Base-by-base conservation (phyloP, 2,113 vertebrate genomes). In the Nothoprocta pentlandii region DNA sequence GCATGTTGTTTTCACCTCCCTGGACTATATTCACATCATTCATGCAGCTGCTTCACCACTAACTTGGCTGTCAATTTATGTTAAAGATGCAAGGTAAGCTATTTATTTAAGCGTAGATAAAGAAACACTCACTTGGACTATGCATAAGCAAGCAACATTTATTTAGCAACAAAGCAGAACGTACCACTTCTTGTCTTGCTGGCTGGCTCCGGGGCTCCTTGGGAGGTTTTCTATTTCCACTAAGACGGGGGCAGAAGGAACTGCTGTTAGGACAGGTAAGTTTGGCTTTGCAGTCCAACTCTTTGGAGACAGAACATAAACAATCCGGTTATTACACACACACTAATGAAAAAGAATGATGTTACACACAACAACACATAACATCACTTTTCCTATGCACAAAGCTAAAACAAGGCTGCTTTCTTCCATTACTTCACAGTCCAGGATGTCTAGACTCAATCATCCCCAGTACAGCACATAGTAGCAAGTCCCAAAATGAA, bases 181-280 rank as follows among this genome's bases (percentile, higher is more conserved):
- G 13, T 97, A 99, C 99, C 99, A 98, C 96, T 98, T 98, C 90
- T 98, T 99, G 89, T 98, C 98, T 23, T 97, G 97, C 56, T 98
- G 98, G 82, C 95, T 96, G 79, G 94, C 95, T 76, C 98, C 98
- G 20, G 99, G 98, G 94, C 98, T 99, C 81, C 97, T 97, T 68
- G 98, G 98, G 63, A 99, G 97, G 93, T 98, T 98, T 95, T 99
- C 98, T 75, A 98, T 98, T 95, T 99, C 98, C 92, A 99, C 97
- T 10, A 98, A 97, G 80, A 97, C 93, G 36, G 98, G 98, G 13
- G 96, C 97, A 81, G 98, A 95, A 56, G 98, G 95, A 83, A 98
- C 78, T 0, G 80, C 89, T 76, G 97, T 82, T 70, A 93, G 87
- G 53, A 97, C 87, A 89, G 97, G 97, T 5, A 73, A 76, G 89